These are phyloP conservation scores for Coluber constrictor DNA, from an alignment of 2,797 vertebrate species.

Conservation along the genomic window DNA sequence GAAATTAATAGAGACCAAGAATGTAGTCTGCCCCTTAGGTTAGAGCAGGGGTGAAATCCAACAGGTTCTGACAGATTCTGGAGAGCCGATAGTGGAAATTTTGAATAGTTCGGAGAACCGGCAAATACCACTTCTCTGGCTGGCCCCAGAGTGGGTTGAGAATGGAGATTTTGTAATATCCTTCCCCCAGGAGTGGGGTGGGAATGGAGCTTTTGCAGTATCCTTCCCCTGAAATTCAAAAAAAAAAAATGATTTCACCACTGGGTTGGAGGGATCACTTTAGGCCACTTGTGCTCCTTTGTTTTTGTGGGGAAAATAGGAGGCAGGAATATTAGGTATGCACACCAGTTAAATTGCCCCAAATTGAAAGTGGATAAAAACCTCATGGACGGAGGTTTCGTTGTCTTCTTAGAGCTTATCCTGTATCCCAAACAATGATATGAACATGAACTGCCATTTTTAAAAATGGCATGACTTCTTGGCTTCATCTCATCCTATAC, in stretches of 20 bases:
- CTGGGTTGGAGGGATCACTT: not conserved
- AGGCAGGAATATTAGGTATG: not conserved
- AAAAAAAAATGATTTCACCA: too few species aligned
- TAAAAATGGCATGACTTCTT: not conserved
- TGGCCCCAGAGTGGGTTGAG: too few species aligned
- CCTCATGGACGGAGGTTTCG: not conserved
- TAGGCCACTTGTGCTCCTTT: not conserved
- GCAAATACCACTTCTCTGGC: too few species aligned
- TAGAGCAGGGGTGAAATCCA: too few species aligned
- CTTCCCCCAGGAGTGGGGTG: too few species aligned
- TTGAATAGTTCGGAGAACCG: too few species aligned
- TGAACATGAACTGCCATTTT: not conserved
- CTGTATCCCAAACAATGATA: not conserved
- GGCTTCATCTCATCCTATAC: not conserved
- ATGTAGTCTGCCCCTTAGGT: too few species aligned
- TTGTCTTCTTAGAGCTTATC: not conserved
- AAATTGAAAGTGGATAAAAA: not conserved
- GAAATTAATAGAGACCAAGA: not conserved
- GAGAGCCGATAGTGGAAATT: too few species aligned
- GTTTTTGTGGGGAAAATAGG: not conserved
- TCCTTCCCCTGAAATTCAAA: too few species aligned
- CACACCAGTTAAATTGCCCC: not conserved
- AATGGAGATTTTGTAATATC: too few species aligned
- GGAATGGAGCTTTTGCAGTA: too few species aligned
- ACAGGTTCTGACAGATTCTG: too few species aligned